A percentile compares a stretch with the other conserved stretches of the same genome.
Conservation (phyloP, 2,113 vertebrate genomes). For the Eira barbara region DNA sequence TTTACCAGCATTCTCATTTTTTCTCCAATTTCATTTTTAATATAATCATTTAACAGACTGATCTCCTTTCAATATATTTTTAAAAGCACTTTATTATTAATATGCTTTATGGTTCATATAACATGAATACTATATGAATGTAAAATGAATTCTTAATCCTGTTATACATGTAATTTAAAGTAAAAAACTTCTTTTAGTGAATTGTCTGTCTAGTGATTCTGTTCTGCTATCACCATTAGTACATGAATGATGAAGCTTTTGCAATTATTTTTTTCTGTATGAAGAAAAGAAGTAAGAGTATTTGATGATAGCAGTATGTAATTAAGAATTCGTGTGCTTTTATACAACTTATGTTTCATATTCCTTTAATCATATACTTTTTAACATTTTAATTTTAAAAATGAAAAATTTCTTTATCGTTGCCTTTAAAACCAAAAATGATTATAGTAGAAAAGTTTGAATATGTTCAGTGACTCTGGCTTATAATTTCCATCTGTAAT, state of each 20-base stretch:
- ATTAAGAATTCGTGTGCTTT: conserved; percentile 20
- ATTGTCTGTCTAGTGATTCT: background rate
- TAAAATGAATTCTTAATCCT: conserved; percentile 38
- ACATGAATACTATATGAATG: conserved; percentile 29
- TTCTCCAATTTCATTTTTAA: conserved; percentile 3
- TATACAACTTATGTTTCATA: background rate
- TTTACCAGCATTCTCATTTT: conserved; percentile 37
- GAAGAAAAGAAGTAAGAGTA: conserved; percentile 26
- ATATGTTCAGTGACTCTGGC: background rate
- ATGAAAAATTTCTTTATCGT: background rate
- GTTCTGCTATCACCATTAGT: conserved; percentile 31
- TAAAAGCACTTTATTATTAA: conserved; percentile 44
- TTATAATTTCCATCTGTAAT: background rate
- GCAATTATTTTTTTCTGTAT: background rate
- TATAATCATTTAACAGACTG: conserved; percentile 17
- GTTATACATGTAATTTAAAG: conserved; percentile 37
- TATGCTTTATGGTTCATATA: conserved; percentile 20
- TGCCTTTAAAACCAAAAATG: conserved; percentile 4
- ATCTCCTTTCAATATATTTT: conserved; percentile 33
- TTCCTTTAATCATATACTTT: background rate
- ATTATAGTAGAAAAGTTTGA: background rate
- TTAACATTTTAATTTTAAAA: conserved; percentile 15
- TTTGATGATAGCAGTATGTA: conserved; percentile 3
- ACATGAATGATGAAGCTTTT: background rate
- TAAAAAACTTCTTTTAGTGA: conserved; percentile 14